Percentiles rank a stretch among this genome's conserved stretches.
Conservation (phyloP, 2,113 vertebrate genomes). For the Alaudala cheleensis region DNA sequence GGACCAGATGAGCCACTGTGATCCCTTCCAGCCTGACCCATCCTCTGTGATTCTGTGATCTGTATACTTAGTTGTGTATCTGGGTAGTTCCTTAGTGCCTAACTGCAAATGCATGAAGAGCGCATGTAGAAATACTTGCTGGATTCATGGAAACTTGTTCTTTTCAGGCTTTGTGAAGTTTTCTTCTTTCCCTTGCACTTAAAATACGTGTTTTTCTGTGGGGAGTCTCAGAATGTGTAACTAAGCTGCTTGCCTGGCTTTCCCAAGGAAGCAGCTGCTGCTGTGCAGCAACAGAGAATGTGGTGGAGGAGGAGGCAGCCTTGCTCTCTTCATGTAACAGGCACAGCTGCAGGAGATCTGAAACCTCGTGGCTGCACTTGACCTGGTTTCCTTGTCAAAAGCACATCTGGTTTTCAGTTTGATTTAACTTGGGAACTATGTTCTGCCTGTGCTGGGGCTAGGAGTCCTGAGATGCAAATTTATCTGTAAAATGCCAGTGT, state of each 20-base stretch:
- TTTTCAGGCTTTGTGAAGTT: neutral
- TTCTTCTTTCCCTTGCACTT: neutral
- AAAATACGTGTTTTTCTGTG: neutral
- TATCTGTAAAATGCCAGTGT: neutral
- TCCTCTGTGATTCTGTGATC: neutral
- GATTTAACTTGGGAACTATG: neutral
- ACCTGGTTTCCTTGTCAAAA: constrained; percentile 35
- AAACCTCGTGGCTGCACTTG: neutral
- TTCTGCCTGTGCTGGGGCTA: neutral
- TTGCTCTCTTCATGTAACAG: neutral
- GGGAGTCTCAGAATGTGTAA: neutral
- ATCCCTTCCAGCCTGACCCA: neutral
- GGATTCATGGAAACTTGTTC: neutral
- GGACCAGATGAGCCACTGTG: neutral
- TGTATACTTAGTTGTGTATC: fast-evolving
- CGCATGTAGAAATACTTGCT: neutral
- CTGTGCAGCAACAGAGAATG: neutral
- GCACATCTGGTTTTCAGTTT: constrained; percentile 17
- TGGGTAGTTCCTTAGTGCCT: fast-evolving
- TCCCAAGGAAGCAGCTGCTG: neutral
- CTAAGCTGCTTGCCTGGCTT: neutral
- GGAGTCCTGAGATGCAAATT: neutral
- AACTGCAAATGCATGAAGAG: neutral
- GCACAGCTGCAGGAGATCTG: constrained; percentile 16
- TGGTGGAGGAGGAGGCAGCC: neutral